Evolutionary conservation across 2,888 invertebrate species (phyloP), one percentile per base, ranked within the genome.

Genomic region (Podabrus alpinus): DNA sequence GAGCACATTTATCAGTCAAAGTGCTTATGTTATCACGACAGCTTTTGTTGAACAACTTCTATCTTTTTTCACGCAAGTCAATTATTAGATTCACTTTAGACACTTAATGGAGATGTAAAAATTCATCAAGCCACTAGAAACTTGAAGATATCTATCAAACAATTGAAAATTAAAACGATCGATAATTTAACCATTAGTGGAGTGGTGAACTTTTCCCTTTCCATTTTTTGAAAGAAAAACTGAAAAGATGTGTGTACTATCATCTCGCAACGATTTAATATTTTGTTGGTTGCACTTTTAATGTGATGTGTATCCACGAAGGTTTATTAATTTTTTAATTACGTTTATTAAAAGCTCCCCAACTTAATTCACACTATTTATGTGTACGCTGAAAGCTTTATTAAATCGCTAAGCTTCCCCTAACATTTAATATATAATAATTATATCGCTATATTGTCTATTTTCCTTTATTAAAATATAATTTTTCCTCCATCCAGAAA

Each of bases 41-140:
- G 62, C 62, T 64, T 64, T 64, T 64, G 62, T 64, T 64, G 62
- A 64, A 64, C 62, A 64, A 64, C 19, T 64, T 64, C 62, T 64
- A 64, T 64, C 62, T 64, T 16, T 64, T 64, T 64, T 19, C 62
- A 64, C 62, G 19, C 62, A 64, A 64, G 62, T 64, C 62, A 64
- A 64, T 64, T 64, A 64, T 64, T 64, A 19, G 62, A 64, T 64
- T 21, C 62, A 64, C 62, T 64, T 64, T 64, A 19, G 62, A n/a
- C 19, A 21, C 17, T 64, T 17, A 64, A 64, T 64, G 21, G 17
- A 64, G 21, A 64, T 64, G n/a, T 45, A 45, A 45, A 45, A 45
- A 45, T 45, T 45, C 45, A 45, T 45, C 45, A 45, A 45, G 45
- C 45, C n/a, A 45, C 45, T 45, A 45, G 45, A 45, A 45, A 45